Percentiles rank a stretch among this genome's conserved stretches.
These are phyloP conservation scores for Neopelma chrysocephalum DNA, from an alignment of 2,797 vertebrate species.

Conservation along the genomic window DNA sequence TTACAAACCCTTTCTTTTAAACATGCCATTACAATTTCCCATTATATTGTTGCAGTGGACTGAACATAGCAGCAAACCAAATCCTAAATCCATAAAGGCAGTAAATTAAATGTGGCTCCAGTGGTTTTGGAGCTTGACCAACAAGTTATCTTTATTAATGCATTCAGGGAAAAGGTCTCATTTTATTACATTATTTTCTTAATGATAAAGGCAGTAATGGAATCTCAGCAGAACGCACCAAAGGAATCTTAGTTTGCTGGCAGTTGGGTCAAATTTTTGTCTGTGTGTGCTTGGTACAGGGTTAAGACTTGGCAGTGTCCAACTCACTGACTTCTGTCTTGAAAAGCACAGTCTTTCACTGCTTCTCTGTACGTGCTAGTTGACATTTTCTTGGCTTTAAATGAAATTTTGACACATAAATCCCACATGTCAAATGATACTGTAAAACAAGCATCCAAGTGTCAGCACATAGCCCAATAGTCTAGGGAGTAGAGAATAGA, in stretches of 20 bases:
- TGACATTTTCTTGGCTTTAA: slow-evolving; percentile 84
- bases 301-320: slow-evolving; percentile 72
- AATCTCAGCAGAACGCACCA: slow-evolving; percentile 67
- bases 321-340: slow-evolving; percentile 69
- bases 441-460: slow-evolving; percentile 87
- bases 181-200: slow-evolving; percentile 81
- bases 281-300: slow-evolving; percentile 70
- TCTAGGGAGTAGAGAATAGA: slow-evolving; percentile 73
- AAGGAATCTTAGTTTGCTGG: slow-evolving; percentile 67
- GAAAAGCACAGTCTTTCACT: slow-evolving; percentile 57
- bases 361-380: slow-evolving; percentile 76
- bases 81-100: slow-evolving; percentile 74
- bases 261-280: slow-evolving; percentile 73
- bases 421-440: slow-evolving; percentile 85
- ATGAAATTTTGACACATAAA: slow-evolving; percentile 81
- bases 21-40: slow-evolving; percentile 56
- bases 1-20: slow-evolving; percentile 34
- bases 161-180: slow-evolving; percentile 72
- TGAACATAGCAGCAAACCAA: slow-evolving; percentile 61
- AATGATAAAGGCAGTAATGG: slow-evolving; percentile 81
- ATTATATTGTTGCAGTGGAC: slow-evolving; percentile 61
- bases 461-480: slow-evolving; percentile 78
- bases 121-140: slow-evolving; percentile 81
- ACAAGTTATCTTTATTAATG: slow-evolving; percentile 81
- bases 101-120: slow-evolving; percentile 82